Evolutionary conservation across 2,113 vertebrate genomes (phyloP).

Genomic region (Cyprinodon brontotheroides): DNA sequence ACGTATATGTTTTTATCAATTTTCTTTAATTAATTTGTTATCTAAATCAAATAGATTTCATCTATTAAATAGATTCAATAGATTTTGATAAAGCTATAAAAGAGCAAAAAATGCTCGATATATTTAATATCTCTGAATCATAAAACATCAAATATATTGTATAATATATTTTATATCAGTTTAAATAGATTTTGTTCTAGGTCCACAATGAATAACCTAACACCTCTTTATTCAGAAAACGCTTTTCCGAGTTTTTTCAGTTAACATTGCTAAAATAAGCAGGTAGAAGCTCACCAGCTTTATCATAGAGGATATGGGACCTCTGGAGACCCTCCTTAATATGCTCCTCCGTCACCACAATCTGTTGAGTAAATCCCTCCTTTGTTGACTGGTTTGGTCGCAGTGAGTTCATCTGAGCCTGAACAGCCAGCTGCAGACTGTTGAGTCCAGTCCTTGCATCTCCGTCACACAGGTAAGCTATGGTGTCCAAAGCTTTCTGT

Average conservation of each 20-base stretch:
- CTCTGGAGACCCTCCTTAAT: conserved; percentile 94
- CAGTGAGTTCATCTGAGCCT: conserved; percentile 81
- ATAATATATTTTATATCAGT: too few relatives aligned
- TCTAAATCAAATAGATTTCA: too few relatives aligned
- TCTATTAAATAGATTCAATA: too few relatives aligned
- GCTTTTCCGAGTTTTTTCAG: not conserved
- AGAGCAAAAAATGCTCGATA: too few relatives aligned
- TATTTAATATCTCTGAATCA: too few relatives aligned
- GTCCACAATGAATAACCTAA: not conserved
- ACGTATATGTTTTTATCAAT: not conserved
- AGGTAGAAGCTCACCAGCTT: conserved; percentile 83
- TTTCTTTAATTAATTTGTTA: not conserved
- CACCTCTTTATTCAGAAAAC: not conserved
- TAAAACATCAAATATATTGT: too few relatives aligned
- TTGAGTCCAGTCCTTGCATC: conserved; percentile 92
- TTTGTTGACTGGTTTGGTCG: conserved; percentile 27
- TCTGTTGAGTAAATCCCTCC: conserved; percentile 42
- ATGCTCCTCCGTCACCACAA: conserved; percentile 88
- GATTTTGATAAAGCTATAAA: too few relatives aligned
- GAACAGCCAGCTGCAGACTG: conserved; percentile 90
- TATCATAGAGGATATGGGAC: conserved; percentile 96
- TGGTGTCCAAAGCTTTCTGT: conserved; percentile 88
- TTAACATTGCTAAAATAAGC: not conserved
- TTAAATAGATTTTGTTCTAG: not conserved
- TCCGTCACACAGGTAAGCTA: conserved; percentile 92